Percentiles rank a stretch among this genome's conserved stretches.
Evolutionary conservation across 2,797 vertebrate genomes (phyloP).

Genomic region (Aeoliscus strigatus): DNA sequence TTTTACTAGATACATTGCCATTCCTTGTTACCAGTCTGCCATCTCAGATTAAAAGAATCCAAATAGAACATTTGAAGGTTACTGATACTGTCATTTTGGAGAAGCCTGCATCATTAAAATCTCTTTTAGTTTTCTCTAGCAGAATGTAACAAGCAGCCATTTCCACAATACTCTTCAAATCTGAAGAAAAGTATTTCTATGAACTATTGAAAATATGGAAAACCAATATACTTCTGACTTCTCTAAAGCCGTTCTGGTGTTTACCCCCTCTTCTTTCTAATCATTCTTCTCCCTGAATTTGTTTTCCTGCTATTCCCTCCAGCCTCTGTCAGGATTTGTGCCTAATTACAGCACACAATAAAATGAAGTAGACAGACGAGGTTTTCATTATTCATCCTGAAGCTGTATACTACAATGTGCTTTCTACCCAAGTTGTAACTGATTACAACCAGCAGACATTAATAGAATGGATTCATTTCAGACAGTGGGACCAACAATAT

Average conservation of each 20-base stretch:
- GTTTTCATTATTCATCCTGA: slow-evolving; percentile 17
- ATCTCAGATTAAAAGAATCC: slow-evolving; percentile 27
- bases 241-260: slow-evolving; percentile 4
- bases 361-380: slow-evolving; percentile 5
- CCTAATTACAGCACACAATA: slow-evolving; percentile 17
- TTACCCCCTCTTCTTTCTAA: slow-evolving; percentile 6
- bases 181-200: background rate
- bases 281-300: background rate
- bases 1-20: slow-evolving; percentile 29
- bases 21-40: slow-evolving; percentile 24
- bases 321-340: background rate
- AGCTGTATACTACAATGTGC: slow-evolving; percentile 2
- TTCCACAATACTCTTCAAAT: background rate
- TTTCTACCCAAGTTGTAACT: slow-evolving; percentile 7
- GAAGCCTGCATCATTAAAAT: slow-evolving; percentile 29
- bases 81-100: slow-evolving; percentile 9
- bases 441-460: slow-evolving; percentile 6
- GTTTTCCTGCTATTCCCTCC: slow-evolving; percentile 9
- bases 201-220: background rate
- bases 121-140: slow-evolving; percentile 7
- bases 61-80: slow-evolving; percentile 30
- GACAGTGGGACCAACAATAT: too few species aligned
- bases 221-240: slow-evolving; percentile 1
- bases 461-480: too few species aligned
- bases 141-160: slow-evolving; percentile 11